These are phyloP conservation scores for Drosophila mayri DNA, from an alignment of 1,140 invertebrate species.

Conservation along the genomic window DNA sequence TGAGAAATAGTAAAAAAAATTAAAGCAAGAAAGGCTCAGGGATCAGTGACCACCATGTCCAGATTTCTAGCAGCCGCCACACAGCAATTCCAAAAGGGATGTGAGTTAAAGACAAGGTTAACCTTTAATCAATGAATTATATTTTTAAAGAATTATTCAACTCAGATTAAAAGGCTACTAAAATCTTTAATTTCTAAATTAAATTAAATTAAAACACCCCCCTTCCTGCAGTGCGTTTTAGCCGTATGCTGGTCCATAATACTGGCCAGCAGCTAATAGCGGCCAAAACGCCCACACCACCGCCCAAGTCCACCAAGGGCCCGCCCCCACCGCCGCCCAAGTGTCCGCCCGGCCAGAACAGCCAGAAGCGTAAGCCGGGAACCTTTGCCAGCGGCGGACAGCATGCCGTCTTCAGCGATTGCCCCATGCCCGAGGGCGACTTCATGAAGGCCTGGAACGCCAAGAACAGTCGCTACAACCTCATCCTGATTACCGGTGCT, in stretches of 20 bases:
- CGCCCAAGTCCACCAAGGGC: neutral
- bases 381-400: constrained; percentile 60
- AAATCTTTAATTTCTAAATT: neutral
- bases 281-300: constrained; percentile 16
- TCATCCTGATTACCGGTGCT: constrained; percentile 45
- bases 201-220: neutral
- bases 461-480: constrained; percentile 66
- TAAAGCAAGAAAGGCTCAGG: neutral
- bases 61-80: constrained; percentile 49
- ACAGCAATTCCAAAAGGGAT: constrained; percentile 38
- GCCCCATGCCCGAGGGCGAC: constrained; percentile 62
- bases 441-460: constrained; percentile 46
- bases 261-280: constrained; percentile 24
- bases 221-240: constrained; percentile 26
- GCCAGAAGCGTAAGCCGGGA: constrained; percentile 31
- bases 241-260: constrained; percentile 21
- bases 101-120: constrained; percentile 40
- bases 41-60: constrained; percentile 44
- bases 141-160: neutral
- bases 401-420: constrained; percentile 59
- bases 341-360: neutral
- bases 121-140: neutral
- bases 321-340: constrained; percentile 2
- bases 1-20: neutral
- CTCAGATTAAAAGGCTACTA: neutral